Base-by-base conservation (phyloP, 2,113 vertebrate genomes). In the Nycticebus coucang region DNA sequence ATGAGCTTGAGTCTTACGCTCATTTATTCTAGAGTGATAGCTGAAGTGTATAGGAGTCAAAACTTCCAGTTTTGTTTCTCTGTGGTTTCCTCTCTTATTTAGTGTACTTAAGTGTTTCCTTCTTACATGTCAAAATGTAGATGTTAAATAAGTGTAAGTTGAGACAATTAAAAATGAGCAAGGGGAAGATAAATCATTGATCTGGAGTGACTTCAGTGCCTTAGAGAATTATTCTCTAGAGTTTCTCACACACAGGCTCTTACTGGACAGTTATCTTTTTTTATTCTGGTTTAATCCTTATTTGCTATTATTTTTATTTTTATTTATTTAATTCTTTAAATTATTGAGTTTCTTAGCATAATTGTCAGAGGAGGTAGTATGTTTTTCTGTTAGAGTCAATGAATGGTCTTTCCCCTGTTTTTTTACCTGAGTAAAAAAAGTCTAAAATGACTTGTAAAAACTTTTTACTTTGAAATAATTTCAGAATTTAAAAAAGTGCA, bases 391-490 rank as follows among this genome's bases (percentile, higher is more conserved):
- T 94, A 87, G 21, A 77, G 26, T 53, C 55, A 59, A 37, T 50
- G 57, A 86, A 33, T 81, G 50, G 17, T 91, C 12, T 26, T 22
- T 45, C 22, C 28, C 2, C 1, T 33, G 50, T 28, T 50, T 79
- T 74, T 66, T 71, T 80, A 35, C 45, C 18, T n/a, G 62, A 28
- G 62, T 28, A 64, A 64, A 64, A 64, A 64, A 64, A 64, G 26
- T 72, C 17, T 86, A 68, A 81, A 85, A 35, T 88, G 45, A 72
- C 28, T 80, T 50, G 66, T 74, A 41, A 68, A 45, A 14, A 7
- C 33, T 8, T 84, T 72, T n/a, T 85, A 60, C 33, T 90, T 87
- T 86, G 72, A 95, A 91, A 69, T 86, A 87, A 75, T 68, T 93
- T 81, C n/a, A 74, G 78, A 60, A 41, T 72, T 86, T 60, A 53